Percentiles rank a stretch among this genome's conserved stretches.
Conservation (phyloP, 2,113 vertebrate genomes). For the Pycnonotus jocosus region DNA sequence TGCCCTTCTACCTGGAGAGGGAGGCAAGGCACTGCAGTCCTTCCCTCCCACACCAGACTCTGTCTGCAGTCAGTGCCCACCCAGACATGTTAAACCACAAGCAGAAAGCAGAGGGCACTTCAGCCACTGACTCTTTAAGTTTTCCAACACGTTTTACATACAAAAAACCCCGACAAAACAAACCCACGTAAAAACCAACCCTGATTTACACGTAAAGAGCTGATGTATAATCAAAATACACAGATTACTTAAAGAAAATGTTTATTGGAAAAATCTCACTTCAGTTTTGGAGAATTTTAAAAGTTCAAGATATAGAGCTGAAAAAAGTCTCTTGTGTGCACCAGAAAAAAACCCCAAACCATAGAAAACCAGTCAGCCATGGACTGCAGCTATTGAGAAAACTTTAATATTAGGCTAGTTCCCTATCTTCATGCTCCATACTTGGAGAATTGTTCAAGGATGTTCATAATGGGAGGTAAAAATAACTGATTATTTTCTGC, state of each 20-base stretch:
- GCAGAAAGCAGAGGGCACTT: conserved; percentile 42
- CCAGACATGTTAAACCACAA: background rate
- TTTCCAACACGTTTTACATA: conserved; percentile 30
- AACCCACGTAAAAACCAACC: background rate
- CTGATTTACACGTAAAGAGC: conserved; percentile 53
- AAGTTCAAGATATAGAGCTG: conserved; percentile 56
- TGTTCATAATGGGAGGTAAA: conserved; percentile 33
- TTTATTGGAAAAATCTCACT: conserved; percentile 59
- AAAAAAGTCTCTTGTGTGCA: conserved; percentile 42
- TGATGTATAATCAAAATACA: conserved; percentile 49
- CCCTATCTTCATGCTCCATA: background rate
- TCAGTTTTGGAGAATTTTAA: conserved; percentile 60
- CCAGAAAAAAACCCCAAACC: background rate
- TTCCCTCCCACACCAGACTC: background rate
- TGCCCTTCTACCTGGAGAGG: background rate
- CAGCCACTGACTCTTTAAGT: conserved; percentile 32
- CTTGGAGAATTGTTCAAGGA: conserved; percentile 37
- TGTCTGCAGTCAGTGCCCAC: conserved; percentile 8
- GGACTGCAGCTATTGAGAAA: conserved; percentile 75
- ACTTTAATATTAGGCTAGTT: background rate
- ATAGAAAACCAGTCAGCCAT: conserved; percentile 75
- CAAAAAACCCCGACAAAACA: background rate
- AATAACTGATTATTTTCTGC: conserved; percentile 40
- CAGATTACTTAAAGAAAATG: conserved; percentile 67
- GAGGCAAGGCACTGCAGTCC: background rate